phyloP scores from a whole-genome alignment of 2,888 invertebrate species.

The Dryococelus australis region DNA sequence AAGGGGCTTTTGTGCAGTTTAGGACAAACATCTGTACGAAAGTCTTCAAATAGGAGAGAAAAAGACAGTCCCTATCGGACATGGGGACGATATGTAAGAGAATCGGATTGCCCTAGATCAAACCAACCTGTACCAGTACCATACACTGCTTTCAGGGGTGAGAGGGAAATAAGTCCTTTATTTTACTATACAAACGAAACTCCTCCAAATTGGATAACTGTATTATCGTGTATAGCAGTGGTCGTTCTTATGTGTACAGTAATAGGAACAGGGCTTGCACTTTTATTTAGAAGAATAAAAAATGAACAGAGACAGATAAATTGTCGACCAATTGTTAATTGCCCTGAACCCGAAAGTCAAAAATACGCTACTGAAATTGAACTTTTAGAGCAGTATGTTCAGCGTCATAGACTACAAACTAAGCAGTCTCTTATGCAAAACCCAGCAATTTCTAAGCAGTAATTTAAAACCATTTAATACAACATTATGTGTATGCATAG shows the following conservation, averaged over 20 bases:
- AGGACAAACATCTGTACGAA: conserved; percentile 60
- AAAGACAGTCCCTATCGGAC: conserved; percentile 67
- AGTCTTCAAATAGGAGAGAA: conserved; percentile 57
- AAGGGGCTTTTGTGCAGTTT: conserved; percentile 70
- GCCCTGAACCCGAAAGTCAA: neutral
- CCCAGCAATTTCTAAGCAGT: neutral
- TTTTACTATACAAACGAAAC: conserved; percentile 30
- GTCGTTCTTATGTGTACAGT: conserved; percentile 28
- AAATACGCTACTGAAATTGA: neutral
- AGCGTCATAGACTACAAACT: neutral
- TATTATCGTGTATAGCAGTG: conserved; percentile 12
- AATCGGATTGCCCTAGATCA: conserved; percentile 64
- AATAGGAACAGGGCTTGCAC: neutral
- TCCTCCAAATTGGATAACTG: conserved; percentile 33
- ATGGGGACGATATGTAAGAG: conserved; percentile 76
- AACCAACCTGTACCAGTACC: no score
- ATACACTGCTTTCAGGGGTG: no score
- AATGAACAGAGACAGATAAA: neutral
- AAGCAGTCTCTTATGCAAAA: neutral
- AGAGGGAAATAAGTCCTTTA: neutral
- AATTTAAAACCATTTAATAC: no score
- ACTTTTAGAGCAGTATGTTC: neutral
- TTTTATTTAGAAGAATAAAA: neutral
- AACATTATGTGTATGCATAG: no score
- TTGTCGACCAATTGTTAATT: neutral